phyloP scores from a whole-genome alignment of 1,140 invertebrate species.

The Drosophila melanogaster region Release_6_plus_ISO1_MT NC_004354.4:15951001-15951500 shows the following conservation, averaged over 20 bases:
- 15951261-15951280: slow-evolving; percentile 95
- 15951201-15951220: slow-evolving; percentile 96
- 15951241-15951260: slow-evolving; percentile 94
- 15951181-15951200: slow-evolving; percentile 93
- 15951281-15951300: slow-evolving; percentile 96
- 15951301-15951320: slow-evolving; percentile 91
- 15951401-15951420: slow-evolving; percentile 68
- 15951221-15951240: slow-evolving; percentile 95
- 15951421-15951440: slow-evolving; percentile 53
- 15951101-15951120: slow-evolving; percentile 8
- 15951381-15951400: slow-evolving; percentile 81
- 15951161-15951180: slow-evolving; percentile 90
- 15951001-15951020: background rate
- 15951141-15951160: slow-evolving; percentile 89
- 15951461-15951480: slow-evolving; percentile 54
- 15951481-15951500: slow-evolving; percentile 57
- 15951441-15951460: slow-evolving; percentile 41
- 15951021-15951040: background rate
- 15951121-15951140: slow-evolving; percentile 37
- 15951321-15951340: slow-evolving; percentile 90
- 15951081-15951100: slow-evolving; percentile 8
- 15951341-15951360: slow-evolving; percentile 54
- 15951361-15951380: slow-evolving; percentile 70
- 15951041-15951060: background rate
- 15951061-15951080: slow-evolving; percentile 5